Base-by-base conservation (phyloP, 2,113 vertebrate species). In the Chaetura pelagica region DNA sequence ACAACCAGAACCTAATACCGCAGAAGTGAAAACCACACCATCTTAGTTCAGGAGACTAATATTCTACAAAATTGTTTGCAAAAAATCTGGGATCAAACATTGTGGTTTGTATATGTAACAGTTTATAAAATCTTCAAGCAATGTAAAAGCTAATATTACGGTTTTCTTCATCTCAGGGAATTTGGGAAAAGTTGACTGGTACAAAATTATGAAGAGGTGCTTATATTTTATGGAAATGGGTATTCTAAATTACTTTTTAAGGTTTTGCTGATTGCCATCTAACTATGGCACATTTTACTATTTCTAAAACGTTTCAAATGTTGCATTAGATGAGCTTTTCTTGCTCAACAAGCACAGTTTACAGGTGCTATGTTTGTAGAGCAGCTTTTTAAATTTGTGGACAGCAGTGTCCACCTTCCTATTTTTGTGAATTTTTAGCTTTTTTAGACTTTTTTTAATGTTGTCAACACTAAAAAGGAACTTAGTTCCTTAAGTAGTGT, bases 101-200 rank as follows among this genome's bases (percentile, higher is more conserved):
- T 62, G 46, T 27, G 29, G 10, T 69, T 76, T 64, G 32, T 24
- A 51, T 32, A 46, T 5, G 5, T 20, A 51, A 24, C 15, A 59
- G 44, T 64, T 73, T 75, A 19, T 71, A 55, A 76, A 82, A 79
- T 57, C 22, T 84, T 78, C 55, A 61, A 85, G 66, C 10, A 23
- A 29, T 85, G 84, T 72, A 49, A 72, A 81, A 72, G 18, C 24
- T 71, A 15, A 4, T 42, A n/a, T 77, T 58, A 15, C 12, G 75
- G 40, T 79, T 92, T 35, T 46, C 5, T 81, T 92, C 20, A 42
- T 69, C 95, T 97, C 95, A 97, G 96, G 97, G 89, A 97, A 92
- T 88, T 58, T 63, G 73, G 57, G 35, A 52, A 83, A 84, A 64
- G 27, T 23, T 91, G 52, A 74, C 66, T 93, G 34, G 84, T 89